phyloP scores from a whole-genome alignment of 2,888 invertebrate genomes.

The Eristalis pertinax region DNA sequence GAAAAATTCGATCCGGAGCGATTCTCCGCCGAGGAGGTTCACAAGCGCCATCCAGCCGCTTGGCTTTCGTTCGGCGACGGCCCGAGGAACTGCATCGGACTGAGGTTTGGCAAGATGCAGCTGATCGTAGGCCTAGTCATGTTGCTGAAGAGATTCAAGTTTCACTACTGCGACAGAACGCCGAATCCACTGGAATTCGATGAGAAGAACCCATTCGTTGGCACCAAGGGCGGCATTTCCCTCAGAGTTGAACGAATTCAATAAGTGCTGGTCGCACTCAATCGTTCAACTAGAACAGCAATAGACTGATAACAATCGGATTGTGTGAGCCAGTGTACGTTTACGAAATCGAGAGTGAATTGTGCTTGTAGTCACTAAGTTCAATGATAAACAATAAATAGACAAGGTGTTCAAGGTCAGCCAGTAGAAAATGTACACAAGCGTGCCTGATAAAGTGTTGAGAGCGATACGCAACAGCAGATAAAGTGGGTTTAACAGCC shows the following conservation, averaged over 20 bases:
- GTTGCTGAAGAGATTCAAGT: conserved; percentile 42
- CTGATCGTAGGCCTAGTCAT: conserved; percentile 15
- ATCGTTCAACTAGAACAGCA: background rate
- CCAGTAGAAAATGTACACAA: too few relatives aligned
- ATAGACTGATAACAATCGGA: background rate
- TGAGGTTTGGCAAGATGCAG: conserved; percentile 72
- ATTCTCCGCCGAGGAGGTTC: conserved; percentile 83
- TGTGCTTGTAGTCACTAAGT: background rate
- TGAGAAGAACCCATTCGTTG: conserved; percentile 22
- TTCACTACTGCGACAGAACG: conserved; percentile 45
- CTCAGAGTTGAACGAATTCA: conserved; percentile 54
- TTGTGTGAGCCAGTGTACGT: background rate
- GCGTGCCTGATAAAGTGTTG: too few relatives aligned
- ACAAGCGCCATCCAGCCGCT: conserved; percentile 80
- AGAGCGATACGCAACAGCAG: too few relatives aligned
- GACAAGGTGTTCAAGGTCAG: background rate
- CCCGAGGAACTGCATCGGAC: conserved; percentile 78
- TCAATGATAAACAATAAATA: background rate
- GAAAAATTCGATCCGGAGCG: conserved; percentile 84
- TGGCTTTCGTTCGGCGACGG: conserved; percentile 79
- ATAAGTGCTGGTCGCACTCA: background rate
- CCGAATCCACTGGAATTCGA: conserved; percentile 53
- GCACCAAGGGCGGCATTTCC: conserved; percentile 67
- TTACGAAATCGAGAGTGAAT: background rate
- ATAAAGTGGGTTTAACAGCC: too few relatives aligned